These are phyloP conservation scores for Corythornis cristatus DNA, from an alignment of 2,113 vertebrate species.

Conservation along the genomic window DNA sequence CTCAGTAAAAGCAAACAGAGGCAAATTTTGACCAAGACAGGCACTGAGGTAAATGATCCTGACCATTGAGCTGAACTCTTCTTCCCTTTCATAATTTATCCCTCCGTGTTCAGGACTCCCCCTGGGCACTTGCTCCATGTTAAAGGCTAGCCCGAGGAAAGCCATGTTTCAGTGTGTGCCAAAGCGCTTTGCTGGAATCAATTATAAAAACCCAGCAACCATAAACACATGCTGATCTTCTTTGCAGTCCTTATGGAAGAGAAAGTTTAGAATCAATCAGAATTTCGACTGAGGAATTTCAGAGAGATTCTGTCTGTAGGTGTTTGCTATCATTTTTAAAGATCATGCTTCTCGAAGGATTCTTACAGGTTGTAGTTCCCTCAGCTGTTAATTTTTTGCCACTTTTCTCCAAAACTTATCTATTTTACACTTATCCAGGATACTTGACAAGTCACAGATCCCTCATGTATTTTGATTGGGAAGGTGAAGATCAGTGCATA, in stretches of 20 bases:
- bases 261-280: background rate
- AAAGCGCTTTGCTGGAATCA: background rate
- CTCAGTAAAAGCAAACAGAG: background rate
- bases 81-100: background rate
- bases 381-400: background rate
- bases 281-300: background rate
- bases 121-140: background rate
- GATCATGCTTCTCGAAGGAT: background rate
- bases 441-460: background rate
- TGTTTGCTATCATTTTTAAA: background rate
- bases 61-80: background rate
- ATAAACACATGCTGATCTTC: background rate
- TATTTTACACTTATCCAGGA: background rate
- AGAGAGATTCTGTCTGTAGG: background rate
- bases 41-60: background rate
- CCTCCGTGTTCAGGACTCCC: background rate
- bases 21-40: background rate
- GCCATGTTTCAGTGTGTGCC: background rate
- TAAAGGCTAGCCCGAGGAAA: background rate
- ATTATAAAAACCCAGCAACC: background rate
- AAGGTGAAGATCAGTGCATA: background rate
- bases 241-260: background rate
- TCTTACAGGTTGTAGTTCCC: background rate
- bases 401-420: background rate
- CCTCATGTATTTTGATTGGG: background rate